Evolutionary conservation across 2,888 invertebrate species (phyloP), one percentile per base, ranked within the genome.

Genomic region (Chaitophorus viminalis): DNA sequence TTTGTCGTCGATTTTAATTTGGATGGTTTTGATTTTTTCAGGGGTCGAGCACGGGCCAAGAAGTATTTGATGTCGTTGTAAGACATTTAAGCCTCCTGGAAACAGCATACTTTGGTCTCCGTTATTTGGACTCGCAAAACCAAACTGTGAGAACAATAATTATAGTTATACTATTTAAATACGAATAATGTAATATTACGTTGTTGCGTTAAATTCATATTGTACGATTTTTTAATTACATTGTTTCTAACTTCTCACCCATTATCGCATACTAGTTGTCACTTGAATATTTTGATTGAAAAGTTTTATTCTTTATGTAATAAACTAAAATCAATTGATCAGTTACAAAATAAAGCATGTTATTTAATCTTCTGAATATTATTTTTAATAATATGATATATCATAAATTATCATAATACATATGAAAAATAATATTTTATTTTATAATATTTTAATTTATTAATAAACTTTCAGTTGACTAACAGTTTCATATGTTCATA

Each of bases 51-150:
- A 94, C 94, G 68, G 99, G 98, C 31, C 98, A 98, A 92, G 95
- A 95, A 90, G 92, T 99, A 90, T 92, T 98, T 91, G 98, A 98
- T 92, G 95, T 97, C 90, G 97, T 98, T 82, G 98, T 97, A 92
- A 94, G 96, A 90, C 97, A 98, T 92, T 93, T 99, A 90, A 98
- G 98, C 92, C 94, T 99, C 89, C 93, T 98, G 91, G 98, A 99
- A 93, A 98, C 98, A 83, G 97, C 98, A 89, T 99, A 98, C 92
- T 99, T 99, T 92, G 98, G 99, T 83, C 94, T 99, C 81, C 94
- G 98, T 90, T 99, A 96, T 92, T 94, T 98, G 89, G 98, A 98
- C 92, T 94, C 95, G 91, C 96, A 97, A 90, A 97, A 96, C 91
- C 98, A 98, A 93, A 96, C 98, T 93, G 98, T 98, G 93, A 94